These are phyloP conservation scores for Ctenomys sociabilis DNA, from an alignment of 2,113 vertebrate species.

Conservation along the genomic window DNA sequence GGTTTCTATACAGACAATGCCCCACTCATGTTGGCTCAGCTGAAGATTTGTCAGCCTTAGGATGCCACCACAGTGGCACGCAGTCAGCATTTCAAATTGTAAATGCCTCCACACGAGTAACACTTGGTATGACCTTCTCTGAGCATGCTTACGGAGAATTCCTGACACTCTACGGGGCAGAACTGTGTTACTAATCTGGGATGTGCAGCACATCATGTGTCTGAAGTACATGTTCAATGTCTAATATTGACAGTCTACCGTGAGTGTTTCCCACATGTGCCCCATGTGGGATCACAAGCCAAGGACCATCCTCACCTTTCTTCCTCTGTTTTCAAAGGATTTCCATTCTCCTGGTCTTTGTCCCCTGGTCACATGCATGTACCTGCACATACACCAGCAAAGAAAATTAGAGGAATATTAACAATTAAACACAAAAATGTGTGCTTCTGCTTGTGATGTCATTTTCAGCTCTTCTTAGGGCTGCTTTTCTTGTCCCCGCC, in stretches of 20 bases:
- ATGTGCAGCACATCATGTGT: not conserved
- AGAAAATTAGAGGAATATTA: not conserved
- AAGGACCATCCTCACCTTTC: not conserved
- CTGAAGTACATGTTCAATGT: not conserved
- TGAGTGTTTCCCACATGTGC: not conserved
- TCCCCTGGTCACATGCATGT: too few relatives aligned
- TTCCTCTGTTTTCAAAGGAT: not conserved
- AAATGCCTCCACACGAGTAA: not conserved
- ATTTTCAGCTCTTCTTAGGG: not conserved
- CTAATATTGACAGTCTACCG: too few relatives aligned
- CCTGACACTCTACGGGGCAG: fast-evolving
- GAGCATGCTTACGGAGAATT: not conserved
- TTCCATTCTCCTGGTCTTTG: not conserved
- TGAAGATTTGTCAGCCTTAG: not conserved
- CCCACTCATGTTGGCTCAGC: not conserved
- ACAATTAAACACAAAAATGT: not conserved
- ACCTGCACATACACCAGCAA: not conserved
- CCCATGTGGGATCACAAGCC: not conserved
- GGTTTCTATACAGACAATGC: not conserved
- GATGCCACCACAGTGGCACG: not conserved
- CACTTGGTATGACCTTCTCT: not conserved
- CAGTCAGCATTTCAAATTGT: not conserved
- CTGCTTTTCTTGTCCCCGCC: not conserved
- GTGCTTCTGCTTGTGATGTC: not conserved
- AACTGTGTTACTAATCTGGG: not conserved